Base-by-base conservation (phyloP, 2,888 invertebrate species). In the Cartodere bifasciata region DNA sequence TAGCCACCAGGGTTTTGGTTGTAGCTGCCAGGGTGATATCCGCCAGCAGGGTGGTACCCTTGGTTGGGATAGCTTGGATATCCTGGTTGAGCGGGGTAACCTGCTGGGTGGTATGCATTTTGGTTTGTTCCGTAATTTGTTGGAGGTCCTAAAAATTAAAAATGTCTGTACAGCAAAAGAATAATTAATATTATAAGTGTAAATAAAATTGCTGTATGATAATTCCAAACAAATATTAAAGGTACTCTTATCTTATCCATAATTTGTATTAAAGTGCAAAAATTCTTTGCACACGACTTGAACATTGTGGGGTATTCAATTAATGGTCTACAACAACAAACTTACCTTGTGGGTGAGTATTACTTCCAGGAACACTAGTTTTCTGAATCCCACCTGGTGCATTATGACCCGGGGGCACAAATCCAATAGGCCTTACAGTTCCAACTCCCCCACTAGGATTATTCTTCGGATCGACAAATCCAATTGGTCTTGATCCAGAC, bases 81-180 rank as follows among this genome's bases (percentile, higher is more conserved):
- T n/a, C 37, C 43, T 13, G 46, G 46, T 12, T 46, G 47, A 5
- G 37, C 38, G 5, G 42, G 44, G 15, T 45, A 42, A 6, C 46
- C 44, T n/a, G 29, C 21, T 23, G 45, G 41, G 28, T 44, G 44
- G 29, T 44, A 40, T 4, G 41, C 39, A n/a, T 26, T 20, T 10
- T 26, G 25, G 13, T 30, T 34, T 20, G 42, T 40, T 23, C 41
- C 6, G 4, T 10, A 5, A 14, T 10, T 15, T 13, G 20, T 10
- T 16, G 3, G 16, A 3, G 9, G 17, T 16, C 4, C 10, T 11
- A 10, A 13, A 4, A 21, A 22, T 29, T 29, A 12, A n/a, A 24
- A 2, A 24, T n/a, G n/a, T n/a, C n/a, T n/a, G n/a, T n/a, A n/a
- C n/a, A n/a, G n/a, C n/a, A n/a, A n/a, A n/a, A n/a, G n/a, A n/a